phyloP scores from a whole-genome alignment of 1,140 invertebrate genomes.

The Hyphantria cunea region DNA sequence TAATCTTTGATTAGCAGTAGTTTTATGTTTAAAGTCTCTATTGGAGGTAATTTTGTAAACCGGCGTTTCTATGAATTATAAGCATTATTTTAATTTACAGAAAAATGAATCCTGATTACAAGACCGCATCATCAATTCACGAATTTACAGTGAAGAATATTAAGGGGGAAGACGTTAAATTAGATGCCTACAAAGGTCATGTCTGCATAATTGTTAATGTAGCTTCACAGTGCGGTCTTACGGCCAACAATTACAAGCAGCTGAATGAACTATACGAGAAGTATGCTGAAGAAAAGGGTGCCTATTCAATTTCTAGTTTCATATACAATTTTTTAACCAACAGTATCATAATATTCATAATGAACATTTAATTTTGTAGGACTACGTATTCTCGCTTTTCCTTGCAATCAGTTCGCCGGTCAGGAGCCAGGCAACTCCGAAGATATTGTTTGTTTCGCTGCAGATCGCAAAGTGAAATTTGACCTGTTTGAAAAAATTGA shows the following conservation, averaged over 20 bases:
- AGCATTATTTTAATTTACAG: slow-evolving; percentile 37
- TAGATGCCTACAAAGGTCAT: slow-evolving; percentile 89
- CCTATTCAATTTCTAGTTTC: too few species aligned
- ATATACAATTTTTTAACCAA: not conserved
- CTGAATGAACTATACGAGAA: slow-evolving; percentile 89
- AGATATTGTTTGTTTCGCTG: slow-evolving; percentile 90
- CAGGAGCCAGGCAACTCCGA: slow-evolving; percentile 91
- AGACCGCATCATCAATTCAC: slow-evolving; percentile 86
- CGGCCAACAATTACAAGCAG: slow-evolving; percentile 91
- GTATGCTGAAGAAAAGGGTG: slow-evolving; percentile 84
- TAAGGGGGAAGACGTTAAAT: slow-evolving; percentile 87
- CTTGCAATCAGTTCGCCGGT: slow-evolving; percentile 95
- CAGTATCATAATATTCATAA: slow-evolving; percentile 5
- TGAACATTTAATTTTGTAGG: slow-evolving; percentile 61
- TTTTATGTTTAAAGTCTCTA: too few species aligned
- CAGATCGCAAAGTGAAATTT: slow-evolving; percentile 90
- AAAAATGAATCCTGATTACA: slow-evolving; percentile 76
- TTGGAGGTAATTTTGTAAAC: not conserved
- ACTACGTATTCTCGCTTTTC: slow-evolving; percentile 93
- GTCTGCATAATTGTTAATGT: slow-evolving; percentile 94
- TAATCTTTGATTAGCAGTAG: slow-evolving; percentile 11
- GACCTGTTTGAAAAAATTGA: slow-evolving; percentile 89
- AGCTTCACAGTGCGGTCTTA: slow-evolving; percentile 94
- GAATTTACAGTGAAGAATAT: slow-evolving; percentile 90
- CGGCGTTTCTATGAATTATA: not conserved